Conservation (phyloP, 2,888 invertebrate species). For the Drosophila aldrichi region DNA sequence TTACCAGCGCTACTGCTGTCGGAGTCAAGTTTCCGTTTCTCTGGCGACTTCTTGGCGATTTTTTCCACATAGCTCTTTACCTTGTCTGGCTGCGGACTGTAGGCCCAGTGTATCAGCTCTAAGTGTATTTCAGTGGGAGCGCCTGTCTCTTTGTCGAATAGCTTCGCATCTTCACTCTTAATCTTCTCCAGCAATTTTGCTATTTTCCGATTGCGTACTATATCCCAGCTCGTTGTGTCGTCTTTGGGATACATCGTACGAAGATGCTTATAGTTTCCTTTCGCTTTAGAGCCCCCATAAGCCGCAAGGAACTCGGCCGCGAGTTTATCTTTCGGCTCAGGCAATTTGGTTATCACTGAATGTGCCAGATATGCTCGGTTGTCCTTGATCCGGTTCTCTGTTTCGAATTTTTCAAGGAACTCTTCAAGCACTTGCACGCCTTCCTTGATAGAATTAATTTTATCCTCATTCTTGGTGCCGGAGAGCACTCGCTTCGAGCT, state of each 20-base stretch:
- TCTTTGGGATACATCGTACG: constrained; percentile 88
- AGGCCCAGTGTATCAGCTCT: constrained; percentile 90
- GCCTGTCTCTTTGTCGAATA: constrained; percentile 88
- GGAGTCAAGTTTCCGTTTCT: constrained; percentile 66
- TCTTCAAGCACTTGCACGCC: constrained; percentile 90
- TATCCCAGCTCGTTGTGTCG: constrained; percentile 90
- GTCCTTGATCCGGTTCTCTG: constrained; percentile 88
- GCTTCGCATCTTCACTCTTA: constrained; percentile 88
- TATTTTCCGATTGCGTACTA: constrained; percentile 89
- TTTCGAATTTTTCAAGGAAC: constrained; percentile 91
- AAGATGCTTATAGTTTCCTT: constrained; percentile 89
- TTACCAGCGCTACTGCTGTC: constrained; percentile 48
- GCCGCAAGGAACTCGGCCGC: constrained; percentile 88
- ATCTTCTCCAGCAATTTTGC: constrained; percentile 87
- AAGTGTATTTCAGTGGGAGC: constrained; percentile 90
- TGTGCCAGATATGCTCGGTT: constrained; percentile 90
- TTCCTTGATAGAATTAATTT: constrained; percentile 90
- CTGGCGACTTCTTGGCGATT: constrained; percentile 68
- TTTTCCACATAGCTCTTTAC: constrained; percentile 87
- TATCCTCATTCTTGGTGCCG: constrained; percentile 91
- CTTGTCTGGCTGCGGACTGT: constrained; percentile 90
- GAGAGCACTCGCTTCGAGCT: constrained; percentile 90
- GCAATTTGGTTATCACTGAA: constrained; percentile 87
- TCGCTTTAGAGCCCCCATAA: constrained; percentile 88
- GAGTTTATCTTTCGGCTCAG: constrained; percentile 87